Base-by-base conservation (phyloP, 2,888 invertebrate genomes). In the Resseliella maxima region DNA sequence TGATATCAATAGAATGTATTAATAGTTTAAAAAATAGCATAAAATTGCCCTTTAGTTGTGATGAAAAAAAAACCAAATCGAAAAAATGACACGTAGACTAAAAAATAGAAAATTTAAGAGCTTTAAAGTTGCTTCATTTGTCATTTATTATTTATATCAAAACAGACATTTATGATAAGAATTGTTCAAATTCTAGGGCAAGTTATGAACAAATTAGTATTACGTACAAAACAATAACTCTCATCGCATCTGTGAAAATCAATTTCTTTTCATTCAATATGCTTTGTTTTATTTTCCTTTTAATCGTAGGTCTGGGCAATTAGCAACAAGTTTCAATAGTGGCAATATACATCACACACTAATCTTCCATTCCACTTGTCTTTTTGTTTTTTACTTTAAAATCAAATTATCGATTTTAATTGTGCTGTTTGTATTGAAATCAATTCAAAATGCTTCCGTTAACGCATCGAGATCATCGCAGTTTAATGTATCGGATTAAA, bases 401-500 rank as follows among this genome's bases (percentile, higher is more conserved):
- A 2, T 31, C 72, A 72, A 72, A 31, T 59, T 5, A 59, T 24
- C 72, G 3, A 31, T 31, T 31, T 72, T 1, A 15, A 10, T 35
- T 72, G 15, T 24, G 12, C 2, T 50, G 24, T 24, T 59, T 27
- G 59, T 59, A 27, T 50, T 24, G 24, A 24, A 59, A 24, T 24
- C 6, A 59, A 3, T 59, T 59, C 83, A 38, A 83, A 83, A 83
- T 96, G 95, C 92, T 96, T 91, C 96, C 96, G 87, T 90, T 95
- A 88, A 94, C 94, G 87, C 94, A 95, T 90, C 95, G 95, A 90
- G 96, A 96, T 90, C 93, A 93, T 89, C 93, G 92, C 90, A 94
- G 92, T 89, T 92, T 93, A 88, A 92, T 92, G 86, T 94, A 92
- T 89, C 93, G 94, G 87, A 92, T 96, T 87, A 94, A 94, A 89